phyloP scores from a whole-genome alignment of 1,140 invertebrate species.

The Meloidogyne chitwoodi region DNA sequence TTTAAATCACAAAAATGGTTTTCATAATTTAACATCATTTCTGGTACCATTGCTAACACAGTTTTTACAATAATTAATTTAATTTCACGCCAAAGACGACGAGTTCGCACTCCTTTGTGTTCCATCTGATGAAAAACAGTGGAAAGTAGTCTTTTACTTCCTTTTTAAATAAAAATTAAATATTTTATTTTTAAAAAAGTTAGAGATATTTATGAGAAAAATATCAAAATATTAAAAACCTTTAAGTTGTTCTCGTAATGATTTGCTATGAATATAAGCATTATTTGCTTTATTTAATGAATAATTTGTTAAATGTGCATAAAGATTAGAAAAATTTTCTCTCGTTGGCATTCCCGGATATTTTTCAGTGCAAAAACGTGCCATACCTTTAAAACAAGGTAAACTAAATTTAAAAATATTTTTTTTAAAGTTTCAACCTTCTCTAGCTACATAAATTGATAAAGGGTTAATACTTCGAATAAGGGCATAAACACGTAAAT shows the following conservation, averaged over 20 bases:
- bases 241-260: constrained; percentile 60
- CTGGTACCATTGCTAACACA: constrained; percentile 63
- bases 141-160: constrained; percentile 63
- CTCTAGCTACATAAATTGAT: constrained; percentile 62
- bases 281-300: constrained; percentile 63
- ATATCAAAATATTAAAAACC: constrained; percentile 59
- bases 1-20: constrained; percentile 60
- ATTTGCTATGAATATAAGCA: constrained; percentile 62
- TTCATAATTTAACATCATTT: constrained; percentile 62
- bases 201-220: not conserved
- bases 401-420: not conserved
- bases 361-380: constrained; percentile 63
- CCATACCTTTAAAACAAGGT: constrained; percentile 54
- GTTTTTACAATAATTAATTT: constrained; percentile 64
- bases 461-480: constrained; percentile 63
- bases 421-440: constrained; percentile 48
- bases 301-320: constrained; percentile 65
- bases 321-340: constrained; percentile 62
- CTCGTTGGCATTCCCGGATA: constrained; percentile 56
- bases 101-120: constrained; percentile 59
- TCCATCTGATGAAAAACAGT: constrained; percentile 62
- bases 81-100: constrained; percentile 61
- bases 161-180: constrained; percentile 38
- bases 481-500: constrained; percentile 64
- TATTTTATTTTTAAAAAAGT: not conserved